Conservation (phyloP, 2,888 invertebrate genomes). For the Diarsia brunnea region DNA sequence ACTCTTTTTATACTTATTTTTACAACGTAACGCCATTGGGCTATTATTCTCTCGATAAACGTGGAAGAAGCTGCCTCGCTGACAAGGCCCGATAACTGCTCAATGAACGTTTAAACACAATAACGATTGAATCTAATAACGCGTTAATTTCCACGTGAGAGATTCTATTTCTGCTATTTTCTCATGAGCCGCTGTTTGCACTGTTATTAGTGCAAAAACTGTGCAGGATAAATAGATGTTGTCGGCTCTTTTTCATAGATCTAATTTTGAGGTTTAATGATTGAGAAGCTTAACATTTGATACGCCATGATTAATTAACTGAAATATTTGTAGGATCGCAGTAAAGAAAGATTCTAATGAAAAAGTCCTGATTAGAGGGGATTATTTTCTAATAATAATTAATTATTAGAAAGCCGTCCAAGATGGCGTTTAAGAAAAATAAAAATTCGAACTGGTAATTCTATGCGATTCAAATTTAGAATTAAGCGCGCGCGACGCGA, state of each 20-base stretch:
- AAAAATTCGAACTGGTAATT: conserved; percentile 63
- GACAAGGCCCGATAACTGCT: conserved; percentile 67
- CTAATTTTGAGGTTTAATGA: conserved; percentile 1
- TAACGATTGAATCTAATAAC: conserved; percentile 62
- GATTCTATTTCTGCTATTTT: conserved; percentile 48
- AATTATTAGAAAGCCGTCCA: conserved; percentile 11
- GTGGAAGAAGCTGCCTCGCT: conserved; percentile 60
- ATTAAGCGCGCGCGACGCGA: conserved; percentile 67
- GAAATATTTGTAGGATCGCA: conserved; percentile 6
- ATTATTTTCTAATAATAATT: conserved; percentile 24
- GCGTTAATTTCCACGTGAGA: conserved; percentile 67
- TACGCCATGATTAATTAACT: conserved; percentile 11
- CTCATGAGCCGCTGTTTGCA: conserved; percentile 33
- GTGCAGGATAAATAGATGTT: background rate
- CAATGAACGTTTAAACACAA: conserved; percentile 69
- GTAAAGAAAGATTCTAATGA: conserved; percentile 3
- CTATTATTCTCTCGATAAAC: conserved; percentile 62
- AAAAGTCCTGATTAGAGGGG: conserved; percentile 19
- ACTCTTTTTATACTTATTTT: conserved; percentile 53
- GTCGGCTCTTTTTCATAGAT: background rate
- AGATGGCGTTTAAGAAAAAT: conserved; percentile 49
- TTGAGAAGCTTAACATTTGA: conserved; percentile 12
- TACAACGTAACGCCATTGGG: conserved; percentile 71
- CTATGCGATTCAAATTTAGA: conserved; percentile 70
- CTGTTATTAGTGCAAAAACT: conserved; percentile 16